A percentile compares a stretch with the other conserved stretches of the same genome.
phyloP scores from a whole-genome alignment of 23 tunicate species.

The Botrylloides violaceus region DNA sequence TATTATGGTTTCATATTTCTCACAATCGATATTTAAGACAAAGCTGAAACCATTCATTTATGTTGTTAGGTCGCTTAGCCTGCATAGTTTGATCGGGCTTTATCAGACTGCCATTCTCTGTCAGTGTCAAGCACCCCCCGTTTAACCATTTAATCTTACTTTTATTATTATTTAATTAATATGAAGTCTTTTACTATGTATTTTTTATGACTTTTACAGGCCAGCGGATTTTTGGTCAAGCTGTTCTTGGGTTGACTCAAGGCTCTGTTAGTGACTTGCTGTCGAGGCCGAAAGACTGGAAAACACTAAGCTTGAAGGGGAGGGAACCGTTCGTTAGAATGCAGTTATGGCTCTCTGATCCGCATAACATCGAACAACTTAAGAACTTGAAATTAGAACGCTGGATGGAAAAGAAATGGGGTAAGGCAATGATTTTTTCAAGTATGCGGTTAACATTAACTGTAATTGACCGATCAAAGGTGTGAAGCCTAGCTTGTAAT shows the following conservation, averaged over 20 bases:
- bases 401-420: conserved; percentile 32
- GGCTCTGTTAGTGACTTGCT: conserved; percentile 58
- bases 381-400: conserved; percentile 30
- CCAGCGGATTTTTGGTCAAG: conserved; percentile 59
- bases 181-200: too few relatives aligned
- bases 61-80: too few relatives aligned
- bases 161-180: background rate
- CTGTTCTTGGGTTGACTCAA: conserved; percentile 48
- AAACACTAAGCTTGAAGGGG: conserved; percentile 44
- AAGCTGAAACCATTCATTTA: too few relatives aligned
- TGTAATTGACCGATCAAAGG: too few relatives aligned
- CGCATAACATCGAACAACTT: conserved; percentile 35
- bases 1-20: too few relatives aligned
- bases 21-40: too few relatives aligned
- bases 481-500: too few relatives aligned
- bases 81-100: too few relatives aligned
- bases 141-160: background rate
- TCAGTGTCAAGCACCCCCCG: background rate
- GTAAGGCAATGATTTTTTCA: too few relatives aligned
- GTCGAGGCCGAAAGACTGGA: conserved; percentile 45
- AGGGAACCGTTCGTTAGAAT: conserved; percentile 61
- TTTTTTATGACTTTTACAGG: too few relatives aligned
- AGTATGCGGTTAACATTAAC: too few relatives aligned
- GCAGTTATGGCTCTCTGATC: conserved; percentile 49
- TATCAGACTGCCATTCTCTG: too few relatives aligned